Evolutionary conservation across 1,140 invertebrate species (phyloP), one percentile per base, ranked within the genome.

Genomic region (Forficula auricularia): DNA sequence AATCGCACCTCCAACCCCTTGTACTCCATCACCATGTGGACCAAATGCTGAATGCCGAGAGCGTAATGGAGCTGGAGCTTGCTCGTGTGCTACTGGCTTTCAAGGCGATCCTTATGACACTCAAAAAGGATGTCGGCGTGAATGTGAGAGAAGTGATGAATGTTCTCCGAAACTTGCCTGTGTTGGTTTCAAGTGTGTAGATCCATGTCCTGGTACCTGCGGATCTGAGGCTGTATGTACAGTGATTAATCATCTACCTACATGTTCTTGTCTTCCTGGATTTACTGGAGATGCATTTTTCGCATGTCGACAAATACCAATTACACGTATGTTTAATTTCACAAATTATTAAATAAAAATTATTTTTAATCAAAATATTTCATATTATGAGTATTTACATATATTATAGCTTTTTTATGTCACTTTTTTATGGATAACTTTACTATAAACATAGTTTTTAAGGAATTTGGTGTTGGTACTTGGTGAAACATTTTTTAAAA

Each of bases 281-380:
- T 81, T 72, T 48, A 76, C 74, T 9, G 83, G 83, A 37, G 79
- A 85, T 70, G 78, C 82, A 32, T 82, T 82, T 60, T 79, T 76
- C 56, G 73, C 59, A 20, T 70, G 67, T 43, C 49, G 43, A 52
- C 52, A n/a, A 55, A 55, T 55, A 52, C 60, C 39, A 34, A 27
- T 27, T 27, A 10, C 22, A 6, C 22, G 22, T 27, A 27, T 57
- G 12, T n/a, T n/a, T n/a, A n/a, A n/a, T n/a, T n/a, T n/a, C n/a
- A 33, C 30, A 43, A 14, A 33, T 43, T 13, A 38, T 12, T 4
- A 38, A 14, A 4, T 15, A 37, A 16, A 37, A 9, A 13, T 37
- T 37, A 9, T 55, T 18, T 62, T 59, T 46, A 44, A 55, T 15
- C 48, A 52, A 35, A 49, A 54, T 49, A 55, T 15, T 57, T 55